Percentiles rank a stretch among this genome's conserved stretches.
These are phyloP conservation scores for Oasisia sp. DNA, from an alignment of 2,888 invertebrate genomes.

Conservation along the genomic window DNA sequence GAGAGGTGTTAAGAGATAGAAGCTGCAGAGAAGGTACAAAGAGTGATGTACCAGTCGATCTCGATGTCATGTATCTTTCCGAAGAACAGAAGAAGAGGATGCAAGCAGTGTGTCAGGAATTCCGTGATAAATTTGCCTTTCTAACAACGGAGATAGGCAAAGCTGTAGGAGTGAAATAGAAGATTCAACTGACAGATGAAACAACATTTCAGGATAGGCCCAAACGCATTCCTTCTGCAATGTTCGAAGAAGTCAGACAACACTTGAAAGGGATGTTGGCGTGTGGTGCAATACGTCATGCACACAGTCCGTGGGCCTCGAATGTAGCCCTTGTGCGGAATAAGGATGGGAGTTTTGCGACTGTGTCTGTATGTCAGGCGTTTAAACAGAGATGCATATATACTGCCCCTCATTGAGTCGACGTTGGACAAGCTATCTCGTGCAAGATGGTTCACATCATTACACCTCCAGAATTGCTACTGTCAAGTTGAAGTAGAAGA, in stretches of 20 bases:
- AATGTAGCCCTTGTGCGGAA: background rate
- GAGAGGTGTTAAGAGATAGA: background rate
- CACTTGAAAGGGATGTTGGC: background rate
- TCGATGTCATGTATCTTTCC: background rate
- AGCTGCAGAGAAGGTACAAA: background rate
- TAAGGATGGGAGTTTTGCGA: background rate
- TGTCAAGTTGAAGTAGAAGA: background rate
- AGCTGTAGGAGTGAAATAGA: background rate
- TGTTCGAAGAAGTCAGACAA: background rate
- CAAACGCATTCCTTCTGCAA: background rate
- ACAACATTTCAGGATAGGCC: conserved; percentile 18
- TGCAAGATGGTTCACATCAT: too few species aligned
- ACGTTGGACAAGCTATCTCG: too few species aligned
- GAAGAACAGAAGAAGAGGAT: background rate
- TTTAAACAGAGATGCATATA: background rate
- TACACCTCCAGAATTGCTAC: background rate
- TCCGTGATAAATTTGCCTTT: background rate
- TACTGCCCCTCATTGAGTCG: too few species aligned
- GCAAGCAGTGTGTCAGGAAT: background rate
- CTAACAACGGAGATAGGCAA: background rate
- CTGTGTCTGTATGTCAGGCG: background rate
- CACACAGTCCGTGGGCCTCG: background rate
- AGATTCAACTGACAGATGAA: conserved; percentile 8
- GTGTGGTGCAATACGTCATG: background rate
- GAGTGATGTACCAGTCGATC: background rate